Evolutionary conservation across 2,888 invertebrate genomes (phyloP).

Genomic region (Malthinus seriepunctatus): DNA sequence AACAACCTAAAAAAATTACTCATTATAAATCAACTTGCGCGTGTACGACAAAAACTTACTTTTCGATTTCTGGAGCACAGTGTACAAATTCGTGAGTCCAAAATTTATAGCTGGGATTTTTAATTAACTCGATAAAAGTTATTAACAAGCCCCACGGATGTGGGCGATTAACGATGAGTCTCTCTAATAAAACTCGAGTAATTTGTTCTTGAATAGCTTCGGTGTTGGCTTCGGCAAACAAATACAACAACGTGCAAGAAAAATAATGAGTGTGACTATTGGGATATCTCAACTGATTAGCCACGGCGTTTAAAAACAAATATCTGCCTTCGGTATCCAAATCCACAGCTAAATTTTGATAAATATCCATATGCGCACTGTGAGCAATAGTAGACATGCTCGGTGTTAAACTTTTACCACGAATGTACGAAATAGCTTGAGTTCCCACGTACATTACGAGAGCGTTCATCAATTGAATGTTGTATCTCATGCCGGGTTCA

Average conservation of each 20-base stretch:
- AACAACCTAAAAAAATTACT: slow-evolving; percentile 73
- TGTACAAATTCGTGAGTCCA: slow-evolving; percentile 99
- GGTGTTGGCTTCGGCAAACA: slow-evolving; percentile 96
- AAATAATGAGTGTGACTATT: slow-evolving; percentile 99
- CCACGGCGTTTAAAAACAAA: slow-evolving; percentile 96
- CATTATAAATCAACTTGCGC: neutral
- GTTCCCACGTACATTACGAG: slow-evolving; percentile 97
- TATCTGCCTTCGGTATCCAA: slow-evolving; percentile 98
- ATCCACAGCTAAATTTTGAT: slow-evolving; percentile 98
- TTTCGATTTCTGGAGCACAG: slow-evolving; percentile 99
- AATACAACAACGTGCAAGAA: slow-evolving; percentile 93
- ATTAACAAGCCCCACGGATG: slow-evolving; percentile 99
- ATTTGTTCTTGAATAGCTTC: slow-evolving; percentile 99
- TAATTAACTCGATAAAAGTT: slow-evolving; percentile 98
- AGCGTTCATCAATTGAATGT: slow-evolving; percentile 95
- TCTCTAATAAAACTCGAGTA: slow-evolving; percentile 91
- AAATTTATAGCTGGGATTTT: slow-evolving; percentile 97
- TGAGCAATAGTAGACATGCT: slow-evolving; percentile 98
- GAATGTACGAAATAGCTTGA: slow-evolving; percentile 90
- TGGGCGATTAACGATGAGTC: slow-evolving; percentile 96
- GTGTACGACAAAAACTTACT: slow-evolving; percentile 66
- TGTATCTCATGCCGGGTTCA: slow-evolving; percentile 91
- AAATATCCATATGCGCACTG: slow-evolving; percentile 99
- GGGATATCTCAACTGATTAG: slow-evolving; percentile 97
- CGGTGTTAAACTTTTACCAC: slow-evolving; percentile 88